These are phyloP conservation scores for Nematopogon swammerdamellus DNA, from an alignment of 2,888 invertebrate species.

Conservation along the genomic window DNA sequence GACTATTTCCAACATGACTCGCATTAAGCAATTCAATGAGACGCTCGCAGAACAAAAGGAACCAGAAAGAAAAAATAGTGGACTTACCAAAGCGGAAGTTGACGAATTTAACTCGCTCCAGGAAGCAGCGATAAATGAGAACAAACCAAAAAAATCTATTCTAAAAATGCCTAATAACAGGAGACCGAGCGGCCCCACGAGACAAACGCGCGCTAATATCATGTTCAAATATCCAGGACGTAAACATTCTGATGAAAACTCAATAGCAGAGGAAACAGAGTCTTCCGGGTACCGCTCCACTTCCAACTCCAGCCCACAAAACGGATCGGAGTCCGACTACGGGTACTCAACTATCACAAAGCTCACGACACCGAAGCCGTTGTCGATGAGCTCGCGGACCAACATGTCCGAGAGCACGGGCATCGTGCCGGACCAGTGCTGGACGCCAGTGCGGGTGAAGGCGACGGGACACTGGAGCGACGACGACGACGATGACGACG, in stretches of 20 bases:
- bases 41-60: slow-evolving; percentile 22
- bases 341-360: slow-evolving; percentile 61
- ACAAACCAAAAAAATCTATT: slow-evolving; percentile 34
- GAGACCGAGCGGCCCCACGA: slow-evolving; percentile 22
- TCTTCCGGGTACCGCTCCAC: slow-evolving; percentile 55
- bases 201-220: slow-evolving; percentile 15
- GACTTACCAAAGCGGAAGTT: slow-evolving; percentile 14
- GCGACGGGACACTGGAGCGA: slow-evolving; percentile 27
- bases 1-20: slow-evolving; percentile 24
- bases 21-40: slow-evolving; percentile 13
- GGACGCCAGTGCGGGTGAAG: slow-evolving; percentile 41
- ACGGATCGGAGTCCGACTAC: slow-evolving; percentile 58
- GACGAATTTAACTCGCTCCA: background rate
- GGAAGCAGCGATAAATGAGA: slow-evolving; percentile 13
- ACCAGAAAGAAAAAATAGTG: slow-evolving; percentile 11
- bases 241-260: slow-evolving; percentile 14
- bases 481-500: slow-evolving; percentile 34
- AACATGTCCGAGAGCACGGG: slow-evolving; percentile 37
- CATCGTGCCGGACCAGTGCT: slow-evolving; percentile 49
- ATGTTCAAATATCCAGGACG: slow-evolving; percentile 12
- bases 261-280: slow-evolving; percentile 37
- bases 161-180: slow-evolving; percentile 24
- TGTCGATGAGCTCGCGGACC: slow-evolving; percentile 38
- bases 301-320: slow-evolving; percentile 33
- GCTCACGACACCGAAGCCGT: slow-evolving; percentile 55